Evolutionary conservation across 23 tunicate species (phyloP), one percentile per base, ranked within the genome.

Genomic region (Clavelina lepadiformis): DNA sequence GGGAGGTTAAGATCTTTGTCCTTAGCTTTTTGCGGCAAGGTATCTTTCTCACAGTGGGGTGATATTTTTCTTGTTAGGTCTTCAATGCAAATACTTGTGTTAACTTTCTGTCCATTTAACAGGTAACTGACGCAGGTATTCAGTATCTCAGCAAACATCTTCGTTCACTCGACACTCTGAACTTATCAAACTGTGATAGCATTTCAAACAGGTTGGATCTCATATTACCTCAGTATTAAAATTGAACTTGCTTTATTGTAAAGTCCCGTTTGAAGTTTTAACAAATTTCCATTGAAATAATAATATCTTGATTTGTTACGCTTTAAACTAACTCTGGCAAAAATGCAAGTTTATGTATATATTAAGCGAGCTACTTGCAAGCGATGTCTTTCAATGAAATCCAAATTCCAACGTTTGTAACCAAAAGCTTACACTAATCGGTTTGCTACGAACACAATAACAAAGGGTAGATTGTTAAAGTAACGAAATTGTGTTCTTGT

Each of bases 71-170:
- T n/a, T 24, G 20, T 53, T 53, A 8, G 15, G 26, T 62, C 41
- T 2, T 21, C 55, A 49, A 49, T 2, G 22, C 24, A 54, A 21
- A 13, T 13, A 41, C 49, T 15, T 41, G 15, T 41, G 49, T 11
- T 41, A 11, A 15, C 49, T 11, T 41, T 41, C 49, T 41, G 49
- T 15, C 49, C 15, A 11, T 41, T 41, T 41, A 15, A n/a, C 47
- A 72, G 78, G 31, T 72, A 29, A 72, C 66, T 28, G 78, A 72
- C 34, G 67, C 28, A 58, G 78, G 78, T 2, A 45, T 72, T 37
- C 44, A 21, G 3, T 5, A 15, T 13, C 35, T 72, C 29, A 33
- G 78, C 57, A 44, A 38, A 44, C 20, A 30, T 5, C 47, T 59
- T 1, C 67, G 78, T 4, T 46, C 67, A 44, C 41, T 72, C 1